Evolutionary conservation across 2,797 vertebrate genomes (phyloP), one percentile per base, ranked within the genome.

Genomic region (Melanogrammus aeglefinus): DNA sequence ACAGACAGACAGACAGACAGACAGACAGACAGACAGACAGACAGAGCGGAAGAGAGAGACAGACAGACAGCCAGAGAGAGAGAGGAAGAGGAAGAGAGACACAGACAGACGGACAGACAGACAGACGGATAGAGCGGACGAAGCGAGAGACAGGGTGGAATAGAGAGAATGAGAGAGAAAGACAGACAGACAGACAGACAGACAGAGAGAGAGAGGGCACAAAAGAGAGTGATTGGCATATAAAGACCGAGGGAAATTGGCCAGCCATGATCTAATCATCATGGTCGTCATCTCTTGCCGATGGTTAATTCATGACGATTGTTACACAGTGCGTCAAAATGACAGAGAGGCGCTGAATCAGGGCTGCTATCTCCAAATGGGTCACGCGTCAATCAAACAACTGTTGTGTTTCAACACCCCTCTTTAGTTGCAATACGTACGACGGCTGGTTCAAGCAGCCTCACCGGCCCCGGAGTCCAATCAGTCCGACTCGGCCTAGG

Each of bases 221-320:
- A n/a, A 9, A 18, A 38, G 13, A 39, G 69, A 6, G 57, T 36
- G 77, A 36, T 10, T 29, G 36, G 38, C 27, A n/a, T 14, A 63
- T 29, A n/a, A 18, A 39, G 29, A 35, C n/a, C n/a, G 21, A 76
- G 63, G 41, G 10, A 35, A 70, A 18, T 36, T 75, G 69, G 78
- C 79, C 81, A 73, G 74, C 78, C 38, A 41, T 74, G 36, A 83
- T 79, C 66, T 81, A 81, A 88, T 85, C 78, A 84, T 39, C 24
- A n/a, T 66, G 29, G n/a, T 76, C 78, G 31, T 78, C 39, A 76
- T 29, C n/a, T 8, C 81, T 84, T 76, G 66, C 47, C 70, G 74
- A 73, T 74, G 76, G 69, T 73, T 74, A 78, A 82, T 79, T 77
- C 33, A 86, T 29, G 71, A 63, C 76, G 70, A 69, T 80, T 79